These are phyloP conservation scores for Hypena proboscidalis DNA, from an alignment of 2,888 invertebrate genomes.

Conservation along the genomic window DNA sequence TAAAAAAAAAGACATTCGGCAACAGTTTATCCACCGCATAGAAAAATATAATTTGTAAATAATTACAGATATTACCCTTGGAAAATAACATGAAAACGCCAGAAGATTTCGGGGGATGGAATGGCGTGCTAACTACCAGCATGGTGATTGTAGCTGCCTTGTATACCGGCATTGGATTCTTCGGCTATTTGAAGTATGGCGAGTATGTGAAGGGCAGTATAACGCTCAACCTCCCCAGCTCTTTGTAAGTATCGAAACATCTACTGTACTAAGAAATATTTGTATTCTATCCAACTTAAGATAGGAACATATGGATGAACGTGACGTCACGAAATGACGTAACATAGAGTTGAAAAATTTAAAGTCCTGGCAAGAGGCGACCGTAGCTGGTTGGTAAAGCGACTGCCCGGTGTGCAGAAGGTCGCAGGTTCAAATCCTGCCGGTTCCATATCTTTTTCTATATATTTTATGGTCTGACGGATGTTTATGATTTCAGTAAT, in stretches of 20 bases:
- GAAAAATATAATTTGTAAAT: constrained; percentile 2
- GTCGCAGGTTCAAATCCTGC: too few species aligned
- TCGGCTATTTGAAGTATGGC: constrained; percentile 96
- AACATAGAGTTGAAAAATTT: too few species aligned
- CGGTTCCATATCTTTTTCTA: too few species aligned
- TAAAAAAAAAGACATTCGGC: too few species aligned
- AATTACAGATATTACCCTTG: constrained; percentile 90
- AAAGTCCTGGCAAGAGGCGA: too few species aligned
- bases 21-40: too few species aligned
- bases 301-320: too few species aligned
- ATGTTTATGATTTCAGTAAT: too few species aligned
- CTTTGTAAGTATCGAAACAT: constrained; percentile 87
- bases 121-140: constrained; percentile 94
- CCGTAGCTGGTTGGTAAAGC: too few species aligned
- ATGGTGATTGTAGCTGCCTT: constrained; percentile 94
- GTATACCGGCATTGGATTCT: constrained; percentile 95
- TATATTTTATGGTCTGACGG: too few species aligned
- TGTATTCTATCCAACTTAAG: not conserved
- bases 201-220: constrained; percentile 93
- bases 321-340: too few species aligned
- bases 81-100: constrained; percentile 97
- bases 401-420: too few species aligned
- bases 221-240: constrained; percentile 92
- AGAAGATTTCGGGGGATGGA: constrained; percentile 92
- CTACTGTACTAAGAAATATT: constrained; percentile 2